phyloP scores from a whole-genome alignment of 2,888 invertebrate genomes.

The Calameuta idolon region DNA sequence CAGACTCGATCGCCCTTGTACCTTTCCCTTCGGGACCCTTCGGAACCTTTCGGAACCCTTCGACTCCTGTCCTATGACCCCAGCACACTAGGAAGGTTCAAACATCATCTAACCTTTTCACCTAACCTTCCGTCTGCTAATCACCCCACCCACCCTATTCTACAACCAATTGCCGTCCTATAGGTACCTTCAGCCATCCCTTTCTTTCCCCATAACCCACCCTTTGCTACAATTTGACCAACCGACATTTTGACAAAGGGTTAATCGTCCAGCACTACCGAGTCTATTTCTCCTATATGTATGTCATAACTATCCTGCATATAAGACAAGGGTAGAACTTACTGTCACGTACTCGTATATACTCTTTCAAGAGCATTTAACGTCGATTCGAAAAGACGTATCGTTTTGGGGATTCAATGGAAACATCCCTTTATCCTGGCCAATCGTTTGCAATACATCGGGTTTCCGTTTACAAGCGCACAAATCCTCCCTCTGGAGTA shows the following conservation, averaged over 20 bases:
- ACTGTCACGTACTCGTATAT: neutral
- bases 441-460: slow-evolving; percentile 64
- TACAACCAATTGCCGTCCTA: neutral
- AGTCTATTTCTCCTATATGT: neutral
- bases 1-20: slow-evolving; percentile 34
- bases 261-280: neutral
- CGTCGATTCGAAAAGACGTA: slow-evolving; percentile 43
- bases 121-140: slow-evolving; percentile 28
- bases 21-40: neutral
- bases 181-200: neutral
- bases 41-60: neutral
- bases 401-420: slow-evolving; percentile 47
- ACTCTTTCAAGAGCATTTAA: slow-evolving; percentile 10
- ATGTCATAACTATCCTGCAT: neutral
- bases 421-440: slow-evolving; percentile 58
- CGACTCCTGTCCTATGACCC: neutral
- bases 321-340: neutral
- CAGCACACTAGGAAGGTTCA: slow-evolving; percentile 6
- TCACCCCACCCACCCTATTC: neutral
- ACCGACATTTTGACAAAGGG: neutral
- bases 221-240: neutral
- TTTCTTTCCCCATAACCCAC: neutral
- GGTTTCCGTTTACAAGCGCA: slow-evolving; percentile 54
- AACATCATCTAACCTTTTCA: slow-evolving; percentile 25
- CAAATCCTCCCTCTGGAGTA: slow-evolving; percentile 47